Evolutionary conservation across 2,113 vertebrate species (phyloP).

Genomic region (Hystrix cristata): DNA sequence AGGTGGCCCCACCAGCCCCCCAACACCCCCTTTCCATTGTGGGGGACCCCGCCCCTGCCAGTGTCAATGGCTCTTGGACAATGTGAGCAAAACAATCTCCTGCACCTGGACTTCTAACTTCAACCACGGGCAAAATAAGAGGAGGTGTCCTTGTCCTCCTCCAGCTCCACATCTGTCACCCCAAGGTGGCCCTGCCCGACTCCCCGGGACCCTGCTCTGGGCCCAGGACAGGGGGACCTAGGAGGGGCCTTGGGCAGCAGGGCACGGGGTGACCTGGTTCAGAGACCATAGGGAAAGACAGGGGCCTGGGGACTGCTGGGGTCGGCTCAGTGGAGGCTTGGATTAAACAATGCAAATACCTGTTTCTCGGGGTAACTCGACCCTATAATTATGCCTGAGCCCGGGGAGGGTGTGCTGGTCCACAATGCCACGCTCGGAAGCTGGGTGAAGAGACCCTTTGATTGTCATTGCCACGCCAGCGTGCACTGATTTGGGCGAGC

Average conservation of each 20-base stretch:
- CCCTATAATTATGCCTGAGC: conserved; percentile 72
- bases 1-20: fast-evolving
- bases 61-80: neutral
- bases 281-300: neutral
- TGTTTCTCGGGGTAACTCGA: conserved; percentile 70
- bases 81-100: neutral
- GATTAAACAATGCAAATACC: conserved; percentile 50
- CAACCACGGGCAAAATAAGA: neutral
- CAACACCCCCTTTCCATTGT: neutral
- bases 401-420: conserved; percentile 34
- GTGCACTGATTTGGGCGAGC: neutral
- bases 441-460: conserved; percentile 62
- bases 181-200: fast-evolving
- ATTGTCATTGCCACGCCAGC: neutral
- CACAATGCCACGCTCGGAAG: neutral
- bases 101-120: conserved; percentile 40
- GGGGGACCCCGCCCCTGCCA: neutral
- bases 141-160: neutral
- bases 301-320: neutral
- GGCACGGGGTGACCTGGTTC: neutral
- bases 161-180: fast-evolving
- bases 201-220: fast-evolving
- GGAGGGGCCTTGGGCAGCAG: neutral
- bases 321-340: neutral
- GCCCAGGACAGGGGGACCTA: fast-evolving